Conservation (phyloP, 2,888 invertebrate species). For the Drosophila mettleri region DNA sequence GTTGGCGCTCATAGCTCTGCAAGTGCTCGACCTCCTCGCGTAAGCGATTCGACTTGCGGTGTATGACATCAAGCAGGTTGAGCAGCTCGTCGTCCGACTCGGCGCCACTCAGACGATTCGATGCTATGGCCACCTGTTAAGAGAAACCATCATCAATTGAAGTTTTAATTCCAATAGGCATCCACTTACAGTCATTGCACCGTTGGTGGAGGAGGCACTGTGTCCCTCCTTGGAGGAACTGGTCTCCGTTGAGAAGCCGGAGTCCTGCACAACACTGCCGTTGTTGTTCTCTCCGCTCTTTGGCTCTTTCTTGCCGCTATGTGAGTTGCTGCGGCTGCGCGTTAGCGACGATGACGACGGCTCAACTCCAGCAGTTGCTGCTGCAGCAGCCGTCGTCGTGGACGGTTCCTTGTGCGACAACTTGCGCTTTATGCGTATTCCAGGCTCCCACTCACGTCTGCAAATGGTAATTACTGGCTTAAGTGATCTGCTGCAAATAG, state of each 20-base stretch:
- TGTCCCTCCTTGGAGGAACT: constrained; percentile 93
- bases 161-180: accelerated
- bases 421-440: constrained; percentile 89
- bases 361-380: constrained; percentile 57
- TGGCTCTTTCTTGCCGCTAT: constrained; percentile 88
- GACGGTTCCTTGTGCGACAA: constrained; percentile 84
- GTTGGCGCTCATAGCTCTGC: constrained; percentile 85
- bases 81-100: constrained; percentile 92
- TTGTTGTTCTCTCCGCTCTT: constrained; percentile 87
- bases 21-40: constrained; percentile 90
- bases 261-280: constrained; percentile 90
- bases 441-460: constrained; percentile 92
- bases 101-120: constrained; percentile 83
- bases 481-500: too few relatives aligned
- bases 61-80: constrained; percentile 94
- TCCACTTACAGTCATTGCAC: constrained; percentile 85
- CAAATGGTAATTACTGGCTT: neutral
- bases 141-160: neutral
- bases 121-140: constrained; percentile 79
- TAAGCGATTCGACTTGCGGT: constrained; percentile 90
- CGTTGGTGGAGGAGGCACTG: constrained; percentile 89
- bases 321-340: constrained; percentile 88
- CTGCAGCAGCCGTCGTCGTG: constrained; percentile 64
- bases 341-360: constrained; percentile 84
- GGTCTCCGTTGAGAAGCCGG: constrained; percentile 95